Evolutionary conservation across 2,797 vertebrate species (phyloP).

Genomic region (Nasua narica): DNA sequence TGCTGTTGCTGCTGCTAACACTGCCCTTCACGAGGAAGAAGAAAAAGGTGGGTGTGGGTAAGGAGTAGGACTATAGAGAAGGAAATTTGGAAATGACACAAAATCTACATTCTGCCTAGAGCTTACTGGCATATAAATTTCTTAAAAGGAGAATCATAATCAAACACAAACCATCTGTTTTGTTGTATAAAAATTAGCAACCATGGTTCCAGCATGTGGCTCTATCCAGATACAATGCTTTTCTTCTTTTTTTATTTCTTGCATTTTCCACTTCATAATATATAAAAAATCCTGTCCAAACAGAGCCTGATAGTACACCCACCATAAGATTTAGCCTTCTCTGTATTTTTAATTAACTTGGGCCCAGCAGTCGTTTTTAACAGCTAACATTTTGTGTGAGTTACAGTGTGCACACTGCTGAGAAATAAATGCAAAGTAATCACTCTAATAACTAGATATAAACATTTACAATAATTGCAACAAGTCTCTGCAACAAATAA

Average conservation of each 20-base stretch:
- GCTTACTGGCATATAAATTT: not conserved
- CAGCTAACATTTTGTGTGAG: slow-evolving; percentile 71
- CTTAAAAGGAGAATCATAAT: slow-evolving; percentile 19
- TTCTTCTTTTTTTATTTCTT: slow-evolving; percentile 10
- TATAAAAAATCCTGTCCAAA: slow-evolving; percentile 58
- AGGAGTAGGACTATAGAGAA: not conserved
- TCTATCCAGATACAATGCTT: slow-evolving; percentile 15
- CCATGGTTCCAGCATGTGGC: not conserved
- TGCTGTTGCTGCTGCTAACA: not conserved
- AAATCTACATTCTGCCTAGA: slow-evolving; percentile 13
- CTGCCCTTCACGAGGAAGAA: slow-evolving; percentile 38
- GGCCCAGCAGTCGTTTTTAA: slow-evolving; percentile 69
- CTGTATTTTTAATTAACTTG: slow-evolving; percentile 77
- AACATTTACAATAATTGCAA: slow-evolving; percentile 77
- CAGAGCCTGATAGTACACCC: slow-evolving; percentile 52
- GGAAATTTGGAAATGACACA: slow-evolving; percentile 9
- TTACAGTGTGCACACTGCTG: slow-evolving; percentile 73
- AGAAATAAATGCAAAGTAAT: slow-evolving; percentile 76
- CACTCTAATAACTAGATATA: slow-evolving; percentile 76
- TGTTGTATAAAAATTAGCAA: slow-evolving; percentile 29
- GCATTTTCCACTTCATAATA: slow-evolving; percentile 55
- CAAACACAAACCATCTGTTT: slow-evolving; percentile 27
- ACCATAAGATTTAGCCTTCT: slow-evolving; percentile 65
- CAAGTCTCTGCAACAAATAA: slow-evolving; percentile 69
- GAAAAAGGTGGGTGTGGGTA: not conserved